Evolutionary conservation across 2,888 invertebrate genomes (phyloP), one percentile per base, ranked within the genome.

Genomic region (Harpalus rufipes): DNA sequence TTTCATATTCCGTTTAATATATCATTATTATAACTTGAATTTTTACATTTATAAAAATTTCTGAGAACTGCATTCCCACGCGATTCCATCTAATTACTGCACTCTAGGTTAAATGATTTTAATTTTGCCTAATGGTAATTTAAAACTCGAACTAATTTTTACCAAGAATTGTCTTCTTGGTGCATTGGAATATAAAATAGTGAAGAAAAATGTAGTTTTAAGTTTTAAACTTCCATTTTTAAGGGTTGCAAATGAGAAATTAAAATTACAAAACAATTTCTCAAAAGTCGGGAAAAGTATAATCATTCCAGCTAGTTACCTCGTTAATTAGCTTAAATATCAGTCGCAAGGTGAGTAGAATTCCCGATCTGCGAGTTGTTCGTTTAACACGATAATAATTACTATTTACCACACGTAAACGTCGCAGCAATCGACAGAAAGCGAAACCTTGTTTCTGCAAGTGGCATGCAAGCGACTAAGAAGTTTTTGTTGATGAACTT

Each of bases 301-400:
- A 16, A 74, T 74, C 16, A 44, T 72, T 72, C 72, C 72, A 74
- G 14, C 18, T 74, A 41, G 41, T 44, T 44, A 16, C 41, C 44
- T 74, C 44, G 44, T 18, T 44, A 74, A 74, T 74, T 41, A 14
- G 16, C 44, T 44, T 21, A 10, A 74, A 74, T 21, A 74, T 74
- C 41, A 41, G 18, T 16, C 44, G 72, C 72, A 44, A 74, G 72
- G 72, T 74, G 72, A 51, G 18, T 44, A 44, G 14, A 74, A 44
- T 74, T 44, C 44, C 41, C 51, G 44, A 44, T 74, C 44, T 74
- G 72, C 63, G 72, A 41, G 18, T 51, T 51, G 10, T 51, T 12
- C 44, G 44, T 44, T 74, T 74, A 74, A 74, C 72, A 74, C 72
- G 72, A 44, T 74, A 74, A 74, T 74, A 41, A 74, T 74, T 74